A percentile compares a stretch with the other conserved stretches of the same genome.
These are phyloP conservation scores for Rhabditoides inermis DNA, from an alignment of 2,888 invertebrate species.

Conservation along the genomic window DNA sequence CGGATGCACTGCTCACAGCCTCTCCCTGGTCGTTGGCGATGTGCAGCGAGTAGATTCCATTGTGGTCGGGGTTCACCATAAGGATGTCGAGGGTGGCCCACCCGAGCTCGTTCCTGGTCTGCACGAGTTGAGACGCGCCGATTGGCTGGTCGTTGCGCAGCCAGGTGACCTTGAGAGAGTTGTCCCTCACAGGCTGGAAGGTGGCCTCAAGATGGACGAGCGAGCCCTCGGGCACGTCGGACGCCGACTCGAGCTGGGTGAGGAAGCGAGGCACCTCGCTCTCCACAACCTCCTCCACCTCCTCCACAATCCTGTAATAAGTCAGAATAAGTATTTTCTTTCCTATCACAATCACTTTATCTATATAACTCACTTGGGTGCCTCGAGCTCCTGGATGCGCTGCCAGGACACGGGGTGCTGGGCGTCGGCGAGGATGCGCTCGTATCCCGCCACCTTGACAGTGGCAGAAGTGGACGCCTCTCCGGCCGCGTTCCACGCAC, in stretches of 20 bases:
- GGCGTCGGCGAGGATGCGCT: slow-evolving; percentile 62
- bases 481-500: slow-evolving; percentile 80
- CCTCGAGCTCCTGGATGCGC: slow-evolving; percentile 63
- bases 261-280: slow-evolving; percentile 58
- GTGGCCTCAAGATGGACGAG: slow-evolving; percentile 90
- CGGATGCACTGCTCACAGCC: slow-evolving; percentile 86
- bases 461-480: slow-evolving; percentile 90
- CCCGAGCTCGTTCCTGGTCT: slow-evolving; percentile 69
- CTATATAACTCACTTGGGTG: slow-evolving; percentile 26
- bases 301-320: slow-evolving; percentile 65
- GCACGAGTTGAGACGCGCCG: slow-evolving; percentile 53
- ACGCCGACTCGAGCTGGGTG: slow-evolving; percentile 82
- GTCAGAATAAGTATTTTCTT: no score
- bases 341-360: no score
- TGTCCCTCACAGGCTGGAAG: slow-evolving; percentile 87
- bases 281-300: slow-evolving; percentile 64
- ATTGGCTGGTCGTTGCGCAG: slow-evolving; percentile 42
- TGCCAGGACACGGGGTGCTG: slow-evolving; percentile 89
- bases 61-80: slow-evolving; percentile 64
- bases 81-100: slow-evolving; percentile 79
- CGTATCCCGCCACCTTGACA: slow-evolving; percentile 61
- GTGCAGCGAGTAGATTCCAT: slow-evolving; percentile 86
- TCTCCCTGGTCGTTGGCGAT: slow-evolving; percentile 84
- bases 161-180: slow-evolving; percentile 61
- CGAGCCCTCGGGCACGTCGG: slow-evolving; percentile 74